Percentiles rank a stretch among this genome's conserved stretches.
These are phyloP conservation scores for Drosophila nebulosa DNA, from an alignment of 1,140 invertebrate species.

Conservation along the genomic window DNA sequence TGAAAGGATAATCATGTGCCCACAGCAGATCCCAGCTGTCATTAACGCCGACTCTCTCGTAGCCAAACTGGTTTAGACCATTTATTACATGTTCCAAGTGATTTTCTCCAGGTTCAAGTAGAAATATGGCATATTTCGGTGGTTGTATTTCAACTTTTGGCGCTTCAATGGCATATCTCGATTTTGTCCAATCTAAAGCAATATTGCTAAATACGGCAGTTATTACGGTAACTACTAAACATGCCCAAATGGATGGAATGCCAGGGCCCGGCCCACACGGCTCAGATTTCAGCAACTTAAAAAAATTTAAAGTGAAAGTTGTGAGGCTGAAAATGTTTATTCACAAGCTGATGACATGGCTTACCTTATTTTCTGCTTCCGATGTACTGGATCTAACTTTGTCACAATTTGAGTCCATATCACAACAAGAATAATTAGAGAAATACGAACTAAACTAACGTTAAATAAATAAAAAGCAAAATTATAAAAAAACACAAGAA, in stretches of 20 bases:
- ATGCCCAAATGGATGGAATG: conserved; percentile 48
- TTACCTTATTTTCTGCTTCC: conserved; percentile 3
- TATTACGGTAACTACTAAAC: conserved; percentile 50
- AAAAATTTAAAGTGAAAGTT: conserved; percentile 39
- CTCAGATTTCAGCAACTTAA: conserved; percentile 17
- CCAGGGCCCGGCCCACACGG: not conserved
- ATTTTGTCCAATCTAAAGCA: not conserved
- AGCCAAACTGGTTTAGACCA: conserved; percentile 88
- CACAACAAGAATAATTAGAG: conserved; percentile 1
- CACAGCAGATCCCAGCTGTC: conserved; percentile 94
- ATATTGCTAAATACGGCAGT: conserved; percentile 44
- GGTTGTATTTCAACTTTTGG: not conserved
- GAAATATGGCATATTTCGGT: conserved; percentile 81
- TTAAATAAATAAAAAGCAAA: conserved; percentile 26
- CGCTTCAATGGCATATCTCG: not conserved
- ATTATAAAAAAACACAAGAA: conserved; percentile 31
- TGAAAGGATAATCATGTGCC: conserved; percentile 96
- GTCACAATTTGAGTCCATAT: conserved; percentile 25
- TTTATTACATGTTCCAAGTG: conserved; percentile 89
- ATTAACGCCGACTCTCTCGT: conserved; percentile 82
- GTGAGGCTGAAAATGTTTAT: not conserved
- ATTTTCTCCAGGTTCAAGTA: conserved; percentile 82
- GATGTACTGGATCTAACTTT: not conserved
- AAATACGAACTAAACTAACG: conserved; percentile 21
- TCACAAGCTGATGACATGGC: not conserved